These are phyloP conservation scores for Glyptemys insculpta DNA, from an alignment of 2,797 vertebrate genomes.

Conservation along the genomic window DNA sequence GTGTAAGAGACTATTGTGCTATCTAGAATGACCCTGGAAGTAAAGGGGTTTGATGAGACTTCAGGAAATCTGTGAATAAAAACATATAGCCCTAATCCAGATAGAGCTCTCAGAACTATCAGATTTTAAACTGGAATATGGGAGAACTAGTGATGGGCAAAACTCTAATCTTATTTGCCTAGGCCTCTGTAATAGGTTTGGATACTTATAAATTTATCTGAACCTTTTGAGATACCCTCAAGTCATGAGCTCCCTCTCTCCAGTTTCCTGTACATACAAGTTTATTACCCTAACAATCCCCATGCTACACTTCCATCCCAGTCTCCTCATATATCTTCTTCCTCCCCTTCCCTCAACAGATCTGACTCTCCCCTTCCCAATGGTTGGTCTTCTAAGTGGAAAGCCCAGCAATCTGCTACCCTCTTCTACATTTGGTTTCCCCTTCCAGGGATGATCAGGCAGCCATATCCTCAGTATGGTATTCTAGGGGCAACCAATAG, in stretches of 20 bases:
- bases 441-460: neutral
- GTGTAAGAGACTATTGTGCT: neutral
- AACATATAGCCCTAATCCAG: neutral
- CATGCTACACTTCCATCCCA: neutral
- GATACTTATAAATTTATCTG: neutral
- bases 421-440: neutral
- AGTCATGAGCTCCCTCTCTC: neutral
- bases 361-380: neutral
- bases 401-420: neutral
- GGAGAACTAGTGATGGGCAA: neutral
- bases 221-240: neutral
- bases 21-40: neutral
- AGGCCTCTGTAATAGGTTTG: neutral
- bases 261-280: neutral
- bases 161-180: fast-evolving
- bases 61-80: neutral
- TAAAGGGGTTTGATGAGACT: fast-evolving
- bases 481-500: neutral
- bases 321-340: neutral
- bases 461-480: neutral
- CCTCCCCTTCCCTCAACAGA: neutral
- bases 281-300: neutral
- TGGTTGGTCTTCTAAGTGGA: neutral
- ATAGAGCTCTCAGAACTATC: neutral
- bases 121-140: conserved; percentile 24